Base-by-base conservation (phyloP, 2,888 invertebrate species). In the Diploptera punctata region DNA sequence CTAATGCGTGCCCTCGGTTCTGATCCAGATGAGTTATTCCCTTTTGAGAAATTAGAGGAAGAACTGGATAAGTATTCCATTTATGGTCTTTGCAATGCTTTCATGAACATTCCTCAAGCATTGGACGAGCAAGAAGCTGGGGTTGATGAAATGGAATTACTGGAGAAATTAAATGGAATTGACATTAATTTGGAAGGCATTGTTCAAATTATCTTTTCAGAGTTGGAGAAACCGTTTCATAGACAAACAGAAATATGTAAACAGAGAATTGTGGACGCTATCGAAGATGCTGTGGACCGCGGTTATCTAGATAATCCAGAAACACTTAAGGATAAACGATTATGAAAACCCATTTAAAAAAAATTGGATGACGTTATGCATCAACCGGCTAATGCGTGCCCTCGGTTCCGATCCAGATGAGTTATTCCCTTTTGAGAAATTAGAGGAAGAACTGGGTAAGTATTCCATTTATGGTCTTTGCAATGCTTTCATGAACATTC, bases 1-100 rank as follows among this genome's bases (percentile, higher is more conserved):
- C 84, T n/a, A n/a, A 86, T 92, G 24, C 80, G 76, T 2, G 86
- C 85, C 31, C 81, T 91, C 77, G 91, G 91, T 10, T 89, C 87
- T 67, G 85, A 90, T 79, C 86, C 89, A 0, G 81, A 83, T 4
- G 78, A 85, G 62, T 75, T 91, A 0, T 89, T 90, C 76, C 81
- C 87, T 0, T 82, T 84, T 81, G 80, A 85, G 0, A 78, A 81
- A n/a, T 26, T 70, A 54, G 70, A 60, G 21, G 18, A 19, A 38
- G 21, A 61, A 16, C 38, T 70, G n/a, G 47, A 29, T 21, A 70
- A 21, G 70, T 70, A 47, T 33, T 29, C 38, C 4, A 43, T 31
- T 43, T 61, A 52, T 19, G 70, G 19, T 18, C 47, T 70, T 16
- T 47, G 43, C 43, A 61, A 26, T 60, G 70, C 70, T 1, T 61